Evolutionary conservation across 2,113 vertebrate species (phyloP).

Genomic region (Theristicus caerulescens): DNA sequence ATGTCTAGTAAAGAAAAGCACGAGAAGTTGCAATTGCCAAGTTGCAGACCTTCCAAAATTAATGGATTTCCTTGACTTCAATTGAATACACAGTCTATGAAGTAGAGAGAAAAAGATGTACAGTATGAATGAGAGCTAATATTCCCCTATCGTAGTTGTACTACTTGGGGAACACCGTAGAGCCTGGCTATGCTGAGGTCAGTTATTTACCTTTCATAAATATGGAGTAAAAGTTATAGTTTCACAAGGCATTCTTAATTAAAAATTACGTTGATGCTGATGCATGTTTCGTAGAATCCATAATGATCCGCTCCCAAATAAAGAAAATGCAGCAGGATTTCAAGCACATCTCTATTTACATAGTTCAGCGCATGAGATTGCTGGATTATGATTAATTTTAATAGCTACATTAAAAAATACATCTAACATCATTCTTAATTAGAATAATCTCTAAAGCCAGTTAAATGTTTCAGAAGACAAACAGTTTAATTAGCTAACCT

Average conservation of each 20-base stretch:
- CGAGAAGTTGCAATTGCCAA: conserved; percentile 63
- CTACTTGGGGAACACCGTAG: not conserved
- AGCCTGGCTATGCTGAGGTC: conserved; percentile 13
- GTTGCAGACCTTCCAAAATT: conserved; percentile 61
- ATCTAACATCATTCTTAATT: conserved; percentile 84
- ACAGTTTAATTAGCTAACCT: conserved; percentile 97
- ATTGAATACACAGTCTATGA: not conserved
- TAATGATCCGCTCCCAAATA: conserved; percentile 54
- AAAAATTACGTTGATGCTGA: conserved; percentile 32
- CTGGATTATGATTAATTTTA: conserved; percentile 84
- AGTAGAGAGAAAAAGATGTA: conserved; percentile 23
- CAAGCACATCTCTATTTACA: conserved; percentile 75
- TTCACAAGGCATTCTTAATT: conserved; percentile 41
- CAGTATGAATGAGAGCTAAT: conserved; percentile 6
- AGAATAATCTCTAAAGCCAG: conserved; percentile 90
- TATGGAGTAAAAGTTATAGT: conserved; percentile 19
- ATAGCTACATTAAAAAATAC: conserved; percentile 85
- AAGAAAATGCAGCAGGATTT: conserved; percentile 63
- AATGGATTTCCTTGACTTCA: conserved; percentile 55
- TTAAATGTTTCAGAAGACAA: conserved; percentile 94
- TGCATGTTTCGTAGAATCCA: conserved; percentile 11
- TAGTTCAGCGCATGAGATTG: conserved; percentile 74
- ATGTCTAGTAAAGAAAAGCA: conserved; percentile 51
- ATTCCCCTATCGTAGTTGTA: not conserved
- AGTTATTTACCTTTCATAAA: conserved; percentile 47